phyloP scores from a whole-genome alignment of 2,797 vertebrate species.

The Xenentodon cancila region DNA sequence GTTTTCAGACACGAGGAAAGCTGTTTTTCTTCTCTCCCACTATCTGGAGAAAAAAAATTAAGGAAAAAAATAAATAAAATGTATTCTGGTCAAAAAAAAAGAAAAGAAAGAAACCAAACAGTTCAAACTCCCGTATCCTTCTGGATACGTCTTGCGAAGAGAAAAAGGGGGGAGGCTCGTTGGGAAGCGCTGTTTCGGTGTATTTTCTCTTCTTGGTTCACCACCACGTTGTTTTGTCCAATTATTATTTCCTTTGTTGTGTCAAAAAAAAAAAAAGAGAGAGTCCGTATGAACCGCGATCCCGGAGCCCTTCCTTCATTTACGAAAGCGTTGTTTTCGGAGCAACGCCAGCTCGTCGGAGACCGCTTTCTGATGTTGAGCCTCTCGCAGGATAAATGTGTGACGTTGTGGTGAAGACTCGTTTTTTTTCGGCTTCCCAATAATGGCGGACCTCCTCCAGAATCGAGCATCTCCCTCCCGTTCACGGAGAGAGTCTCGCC shows the following conservation, averaged over 20 bases:
- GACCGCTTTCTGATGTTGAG: constrained; percentile 45
- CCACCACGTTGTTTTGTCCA: constrained; percentile 86
- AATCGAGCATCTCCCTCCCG: constrained; percentile 80
- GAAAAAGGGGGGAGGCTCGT: constrained; percentile 49
- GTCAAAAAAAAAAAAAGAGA: constrained; percentile 62
- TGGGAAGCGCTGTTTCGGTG: constrained; percentile 67
- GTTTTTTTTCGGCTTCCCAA: constrained; percentile 81
- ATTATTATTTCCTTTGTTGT: constrained; percentile 87
- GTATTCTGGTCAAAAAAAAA: constrained; percentile 21
- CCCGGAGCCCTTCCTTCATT: constrained; percentile 19
- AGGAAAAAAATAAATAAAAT: constrained; percentile 4
- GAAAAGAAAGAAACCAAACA: constrained; percentile 12
- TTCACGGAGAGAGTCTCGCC: constrained; percentile 71
- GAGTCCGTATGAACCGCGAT: constrained; percentile 57
- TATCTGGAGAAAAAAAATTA: not conserved
- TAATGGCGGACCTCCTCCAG: constrained; percentile 87
- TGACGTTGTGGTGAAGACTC: constrained; percentile 74
- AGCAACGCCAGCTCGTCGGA: constrained; percentile 16
- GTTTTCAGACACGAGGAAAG: constrained; percentile 67
- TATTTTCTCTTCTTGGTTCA: constrained; percentile 77
- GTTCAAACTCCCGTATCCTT: constrained; percentile 64
- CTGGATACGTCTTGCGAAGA: constrained; percentile 59
- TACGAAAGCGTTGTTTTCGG: constrained; percentile 1
- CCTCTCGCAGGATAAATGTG: constrained; percentile 60
- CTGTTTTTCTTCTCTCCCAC: constrained; percentile 8